Percentiles rank a stretch among this genome's conserved stretches.
phyloP scores from a whole-genome alignment of 2,113 vertebrate species.

The Lutjanus erythropterus region DNA sequence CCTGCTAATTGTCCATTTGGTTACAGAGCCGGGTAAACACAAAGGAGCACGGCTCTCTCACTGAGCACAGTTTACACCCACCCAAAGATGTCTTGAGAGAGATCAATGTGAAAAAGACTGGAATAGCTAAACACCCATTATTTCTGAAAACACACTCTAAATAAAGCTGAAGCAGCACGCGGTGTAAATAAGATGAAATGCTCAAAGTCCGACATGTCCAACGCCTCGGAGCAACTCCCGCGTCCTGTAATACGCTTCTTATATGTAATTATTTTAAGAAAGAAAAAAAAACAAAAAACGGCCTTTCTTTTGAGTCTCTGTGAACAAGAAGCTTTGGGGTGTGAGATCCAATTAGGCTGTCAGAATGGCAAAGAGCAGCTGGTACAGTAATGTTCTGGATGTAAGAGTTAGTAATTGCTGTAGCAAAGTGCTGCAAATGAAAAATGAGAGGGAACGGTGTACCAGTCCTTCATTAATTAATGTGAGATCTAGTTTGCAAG shows the following conservation, averaged over 20 bases:
- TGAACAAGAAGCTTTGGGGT: conserved; percentile 50
- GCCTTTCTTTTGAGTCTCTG: conserved; percentile 18
- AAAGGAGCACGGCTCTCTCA: conserved; percentile 48
- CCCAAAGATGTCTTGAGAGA: conserved; percentile 51
- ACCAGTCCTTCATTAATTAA: conserved; percentile 61
- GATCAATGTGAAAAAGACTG: conserved; percentile 40
- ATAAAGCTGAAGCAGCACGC: conserved; percentile 22
- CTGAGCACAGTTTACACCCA: conserved; percentile 46
- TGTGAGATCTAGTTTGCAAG: conserved; percentile 35
- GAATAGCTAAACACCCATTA: conserved; percentile 39
- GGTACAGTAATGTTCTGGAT: conserved; percentile 57
- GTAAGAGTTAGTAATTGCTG: conserved; percentile 61
- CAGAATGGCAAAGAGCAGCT: conserved; percentile 59
- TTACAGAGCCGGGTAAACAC: conserved; percentile 68
- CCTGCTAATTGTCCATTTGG: conserved; percentile 77
- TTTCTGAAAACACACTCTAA: conserved; percentile 31
- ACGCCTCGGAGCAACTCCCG: neutral
- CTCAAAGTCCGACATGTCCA: conserved; percentile 19
- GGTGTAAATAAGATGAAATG: conserved; percentile 12
- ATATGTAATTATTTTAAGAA: neutral
- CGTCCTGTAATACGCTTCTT: neutral
- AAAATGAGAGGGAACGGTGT: conserved; percentile 52
- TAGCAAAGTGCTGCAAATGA: conserved; percentile 59
- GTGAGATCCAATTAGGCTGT: conserved; percentile 63
- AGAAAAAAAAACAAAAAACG: neutral